Conservation (phyloP, 2,113 vertebrate species). For the Cyanocitta stelleri region DNA sequence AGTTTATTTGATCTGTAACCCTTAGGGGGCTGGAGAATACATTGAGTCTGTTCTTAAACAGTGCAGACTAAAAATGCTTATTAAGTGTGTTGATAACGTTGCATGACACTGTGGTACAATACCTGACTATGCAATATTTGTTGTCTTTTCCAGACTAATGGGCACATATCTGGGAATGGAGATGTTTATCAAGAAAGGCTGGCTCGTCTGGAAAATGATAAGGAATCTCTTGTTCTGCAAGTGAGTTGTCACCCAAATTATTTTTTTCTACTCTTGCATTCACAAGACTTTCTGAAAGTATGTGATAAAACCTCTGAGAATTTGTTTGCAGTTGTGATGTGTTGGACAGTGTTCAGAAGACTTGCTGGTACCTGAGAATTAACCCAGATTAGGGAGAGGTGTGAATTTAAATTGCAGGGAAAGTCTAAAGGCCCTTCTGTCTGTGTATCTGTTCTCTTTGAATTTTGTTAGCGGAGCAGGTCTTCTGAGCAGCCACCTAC, state of each 20-base stretch:
- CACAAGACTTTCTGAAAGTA: not conserved
- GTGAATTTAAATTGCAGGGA: not conserved
- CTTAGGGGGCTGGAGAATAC: not conserved
- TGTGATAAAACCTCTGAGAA: not conserved
- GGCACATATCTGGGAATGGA: constrained; percentile 83
- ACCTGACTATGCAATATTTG: not conserved
- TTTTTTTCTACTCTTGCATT: not conserved
- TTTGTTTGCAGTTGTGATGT: not conserved
- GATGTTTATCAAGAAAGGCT: constrained; percentile 95
- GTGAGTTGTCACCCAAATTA: constrained; percentile 65
- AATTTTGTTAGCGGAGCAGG: not conserved
- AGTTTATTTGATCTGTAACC: not conserved
- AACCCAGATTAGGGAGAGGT: not conserved
- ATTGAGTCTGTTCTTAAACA: not conserved
- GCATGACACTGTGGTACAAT: not conserved
- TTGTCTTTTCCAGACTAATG: constrained; percentile 83
- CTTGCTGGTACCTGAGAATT: not conserved
- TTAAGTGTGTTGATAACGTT: not conserved
- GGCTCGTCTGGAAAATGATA: constrained; percentile 90
- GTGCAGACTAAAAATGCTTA: not conserved
- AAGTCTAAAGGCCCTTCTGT: not conserved
- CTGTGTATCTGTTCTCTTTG: not conserved
- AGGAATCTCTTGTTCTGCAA: constrained; percentile 96
- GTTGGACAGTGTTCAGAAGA: not conserved
- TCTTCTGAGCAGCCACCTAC: not conserved